These are phyloP conservation scores for Orestias chungarensis DNA, from an alignment of 2,797 vertebrate species.

Conservation along the genomic window DNA sequence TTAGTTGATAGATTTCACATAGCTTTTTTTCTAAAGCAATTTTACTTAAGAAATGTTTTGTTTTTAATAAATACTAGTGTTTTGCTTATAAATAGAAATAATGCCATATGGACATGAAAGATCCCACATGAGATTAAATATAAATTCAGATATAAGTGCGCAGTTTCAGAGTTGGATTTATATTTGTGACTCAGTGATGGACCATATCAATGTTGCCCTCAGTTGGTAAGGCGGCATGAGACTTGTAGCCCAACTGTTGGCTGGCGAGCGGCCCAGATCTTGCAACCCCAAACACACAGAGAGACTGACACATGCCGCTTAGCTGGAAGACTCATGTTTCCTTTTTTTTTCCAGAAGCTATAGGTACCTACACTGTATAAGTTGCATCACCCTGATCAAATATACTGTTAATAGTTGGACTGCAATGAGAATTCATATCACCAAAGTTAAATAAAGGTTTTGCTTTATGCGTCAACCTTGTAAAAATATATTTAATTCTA, in stretches of 20 bases:
- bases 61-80: not conserved
- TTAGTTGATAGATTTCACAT: not conserved
- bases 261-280: slow-evolving; percentile 47
- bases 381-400: not conserved
- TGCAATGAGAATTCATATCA: not conserved
- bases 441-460: not conserved
- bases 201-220: slow-evolving; percentile 30
- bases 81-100: not conserved
- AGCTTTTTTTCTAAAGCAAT: slow-evolving; percentile 11
- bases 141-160: not conserved
- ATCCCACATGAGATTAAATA: not conserved
- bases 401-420: not conserved
- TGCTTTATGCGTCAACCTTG: not conserved
- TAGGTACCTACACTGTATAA: not conserved
- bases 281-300: slow-evolving; percentile 14
- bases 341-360: slow-evolving; percentile 13
- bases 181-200: slow-evolving; percentile 4
- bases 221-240: slow-evolving; percentile 24
- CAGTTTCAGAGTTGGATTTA: slow-evolving; percentile 11
- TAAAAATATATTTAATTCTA: not conserved
- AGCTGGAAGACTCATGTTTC: slow-evolving; percentile 10
- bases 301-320: slow-evolving; percentile 15
- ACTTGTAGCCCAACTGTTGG: slow-evolving; percentile 43
- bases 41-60: not conserved
- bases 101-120: not conserved